These are phyloP conservation scores for Macrosiphum euphorbiae DNA, from an alignment of 2,888 invertebrate genomes.

Conservation along the genomic window DNA sequence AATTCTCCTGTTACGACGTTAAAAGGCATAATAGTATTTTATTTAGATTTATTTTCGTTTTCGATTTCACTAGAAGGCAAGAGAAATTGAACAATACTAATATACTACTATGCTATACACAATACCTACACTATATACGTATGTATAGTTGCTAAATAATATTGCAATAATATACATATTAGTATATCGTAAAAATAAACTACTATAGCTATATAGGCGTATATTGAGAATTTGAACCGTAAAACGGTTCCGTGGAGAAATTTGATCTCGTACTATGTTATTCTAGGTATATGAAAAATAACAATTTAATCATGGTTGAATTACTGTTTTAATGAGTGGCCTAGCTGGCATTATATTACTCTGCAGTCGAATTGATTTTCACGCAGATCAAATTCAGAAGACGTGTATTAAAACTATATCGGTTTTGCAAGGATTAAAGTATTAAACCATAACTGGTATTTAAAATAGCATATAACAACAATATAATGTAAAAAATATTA, in stretches of 20 bases:
- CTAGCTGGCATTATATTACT: background rate
- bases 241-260: background rate
- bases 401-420: background rate
- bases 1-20: background rate
- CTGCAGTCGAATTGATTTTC: background rate
- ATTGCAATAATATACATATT: background rate
- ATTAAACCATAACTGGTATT: background rate
- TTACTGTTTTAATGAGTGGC: conserved; percentile 7
- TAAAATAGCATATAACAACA: background rate
- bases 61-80: background rate
- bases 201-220: background rate
- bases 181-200: background rate
- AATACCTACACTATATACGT: too few species aligned
- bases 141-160: background rate
- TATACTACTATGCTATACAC: background rate
- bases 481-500: background rate
- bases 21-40: background rate
- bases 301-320: conserved; percentile 16
- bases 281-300: background rate
- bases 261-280: background rate
- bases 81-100: background rate
- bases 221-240: background rate
- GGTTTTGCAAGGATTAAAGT: conserved; percentile 1
- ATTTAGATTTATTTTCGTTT: background rate
- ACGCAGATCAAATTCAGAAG: background rate